Evolutionary conservation across 64 coral and sea anemone species (phyloP).

Genomic region (Actinia equina): DNA sequence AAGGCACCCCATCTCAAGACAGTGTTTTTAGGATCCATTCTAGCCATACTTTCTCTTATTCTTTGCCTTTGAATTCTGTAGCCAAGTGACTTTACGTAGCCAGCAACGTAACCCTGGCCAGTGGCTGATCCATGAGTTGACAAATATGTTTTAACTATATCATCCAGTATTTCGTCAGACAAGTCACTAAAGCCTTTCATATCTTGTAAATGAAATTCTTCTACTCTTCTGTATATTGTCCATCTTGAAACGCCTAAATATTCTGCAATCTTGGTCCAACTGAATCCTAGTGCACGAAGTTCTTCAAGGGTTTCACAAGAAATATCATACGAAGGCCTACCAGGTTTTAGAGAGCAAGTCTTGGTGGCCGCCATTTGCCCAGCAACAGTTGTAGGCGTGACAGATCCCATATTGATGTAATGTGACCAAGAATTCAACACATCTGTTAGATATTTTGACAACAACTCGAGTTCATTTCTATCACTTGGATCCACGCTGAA

Average conservation of each 20-base stretch:
- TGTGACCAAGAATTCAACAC: slow-evolving; percentile 31
- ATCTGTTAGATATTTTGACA: background rate
- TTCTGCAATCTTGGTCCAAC: no score
- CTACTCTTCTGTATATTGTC: no score
- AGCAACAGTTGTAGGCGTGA: slow-evolving; percentile 16
- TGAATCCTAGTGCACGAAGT: no score
- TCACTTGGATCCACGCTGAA: background rate
- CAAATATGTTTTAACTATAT: slow-evolving; percentile 33
- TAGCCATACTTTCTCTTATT: background rate
- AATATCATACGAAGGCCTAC: background rate
- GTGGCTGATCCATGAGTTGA: slow-evolving; percentile 13
- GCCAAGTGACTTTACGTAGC: no score
- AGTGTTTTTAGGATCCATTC: slow-evolving; percentile 31
- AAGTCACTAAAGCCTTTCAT: slow-evolving; percentile 37
- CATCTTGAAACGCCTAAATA: no score
- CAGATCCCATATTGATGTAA: slow-evolving; percentile 15
- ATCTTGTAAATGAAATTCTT: slow-evolving; percentile 27
- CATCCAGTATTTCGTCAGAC: slow-evolving; percentile 44
- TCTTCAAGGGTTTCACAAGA: no score
- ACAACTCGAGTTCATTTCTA: background rate
- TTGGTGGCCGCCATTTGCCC: slow-evolving; percentile 6
- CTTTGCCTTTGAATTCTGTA: no score
- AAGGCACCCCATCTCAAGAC: slow-evolving; percentile 12
- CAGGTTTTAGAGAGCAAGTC: background rate
- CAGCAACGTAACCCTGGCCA: no score